Percentiles rank a stretch among this genome's conserved stretches.
phyloP scores from a whole-genome alignment of 2,797 vertebrate genomes.

The Pelobates cultripes region DNA sequence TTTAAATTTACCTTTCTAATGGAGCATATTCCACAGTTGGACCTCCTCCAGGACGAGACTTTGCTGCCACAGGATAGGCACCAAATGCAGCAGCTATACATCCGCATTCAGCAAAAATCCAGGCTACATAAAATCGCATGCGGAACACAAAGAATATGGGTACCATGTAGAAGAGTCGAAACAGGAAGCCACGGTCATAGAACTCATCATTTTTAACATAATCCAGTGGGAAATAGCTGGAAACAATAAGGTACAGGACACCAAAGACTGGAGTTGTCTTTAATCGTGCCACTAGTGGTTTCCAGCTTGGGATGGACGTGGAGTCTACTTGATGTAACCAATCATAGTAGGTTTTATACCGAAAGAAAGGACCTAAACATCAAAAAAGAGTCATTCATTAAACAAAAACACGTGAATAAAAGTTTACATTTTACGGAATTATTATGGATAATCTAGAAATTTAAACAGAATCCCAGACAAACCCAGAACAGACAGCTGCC shows the following conservation, averaged over 20 bases:
- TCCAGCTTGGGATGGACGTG: conserved; percentile 72
- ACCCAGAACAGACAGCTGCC: too few relatives aligned
- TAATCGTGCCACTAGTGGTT: conserved; percentile 78
- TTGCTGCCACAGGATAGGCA: conserved; percentile 83
- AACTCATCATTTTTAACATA: conserved; percentile 83
- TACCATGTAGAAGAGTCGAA: conserved; percentile 88
- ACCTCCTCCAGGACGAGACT: conserved; percentile 84
- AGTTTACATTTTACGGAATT: not conserved
- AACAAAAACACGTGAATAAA: not conserved
- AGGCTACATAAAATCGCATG: conserved; percentile 92
- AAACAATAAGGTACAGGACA: conserved; percentile 79
- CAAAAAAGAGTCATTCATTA: not conserved
- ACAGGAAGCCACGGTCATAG: conserved; percentile 75
- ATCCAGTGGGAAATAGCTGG: conserved; percentile 79
- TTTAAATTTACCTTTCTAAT: conserved; percentile 65
- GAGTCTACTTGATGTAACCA: conserved; percentile 84
- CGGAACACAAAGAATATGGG: conserved; percentile 88
- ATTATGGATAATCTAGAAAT: too few relatives aligned
- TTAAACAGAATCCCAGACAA: too few relatives aligned
- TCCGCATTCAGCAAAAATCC: conserved; percentile 85
- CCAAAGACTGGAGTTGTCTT: conserved; percentile 81
- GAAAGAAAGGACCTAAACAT: conserved; percentile 84
- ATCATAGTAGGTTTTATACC: conserved; percentile 84
- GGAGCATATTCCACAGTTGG: conserved; percentile 77
- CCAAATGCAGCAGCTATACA: conserved; percentile 88